These are phyloP conservation scores for Saccostrea echinata DNA, from an alignment of 1,140 invertebrate species.

Conservation along the genomic window DNA sequence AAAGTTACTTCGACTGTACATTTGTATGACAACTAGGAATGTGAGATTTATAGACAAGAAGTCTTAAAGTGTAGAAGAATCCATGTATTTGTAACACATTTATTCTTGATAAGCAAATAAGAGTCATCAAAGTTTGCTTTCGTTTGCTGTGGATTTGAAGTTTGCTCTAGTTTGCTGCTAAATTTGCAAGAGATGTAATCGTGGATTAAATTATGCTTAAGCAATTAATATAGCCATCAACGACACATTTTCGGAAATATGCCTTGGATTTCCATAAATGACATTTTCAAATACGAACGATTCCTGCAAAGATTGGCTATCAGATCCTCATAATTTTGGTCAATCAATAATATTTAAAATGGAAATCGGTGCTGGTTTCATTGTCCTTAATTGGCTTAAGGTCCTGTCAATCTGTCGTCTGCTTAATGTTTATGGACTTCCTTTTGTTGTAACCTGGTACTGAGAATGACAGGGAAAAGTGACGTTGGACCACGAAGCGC, in stretches of 20 bases:
- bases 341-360: constrained; percentile 18
- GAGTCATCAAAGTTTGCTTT: background rate
- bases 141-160: background rate
- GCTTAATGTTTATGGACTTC: background rate
- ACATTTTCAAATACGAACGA: constrained; percentile 8
- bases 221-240: background rate
- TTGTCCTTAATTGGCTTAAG: background rate
- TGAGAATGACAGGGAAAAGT: background rate
- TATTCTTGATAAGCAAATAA: background rate
- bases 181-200: background rate
- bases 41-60: background rate
- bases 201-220: background rate
- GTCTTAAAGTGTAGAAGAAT: background rate
- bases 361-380: background rate
- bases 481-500: background rate
- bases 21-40: constrained; percentile 13
- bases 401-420: constrained; percentile 15
- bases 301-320: background rate
- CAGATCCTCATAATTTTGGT: background rate
- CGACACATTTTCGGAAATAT: background rate
- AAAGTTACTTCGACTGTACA: background rate
- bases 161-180: background rate
- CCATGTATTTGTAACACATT: background rate
- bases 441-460: background rate
- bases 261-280: constrained; percentile 23